Evolutionary conservation across 2,113 vertebrate genomes (phyloP).

Genomic region (Dendrocopos noguchii): DNA sequence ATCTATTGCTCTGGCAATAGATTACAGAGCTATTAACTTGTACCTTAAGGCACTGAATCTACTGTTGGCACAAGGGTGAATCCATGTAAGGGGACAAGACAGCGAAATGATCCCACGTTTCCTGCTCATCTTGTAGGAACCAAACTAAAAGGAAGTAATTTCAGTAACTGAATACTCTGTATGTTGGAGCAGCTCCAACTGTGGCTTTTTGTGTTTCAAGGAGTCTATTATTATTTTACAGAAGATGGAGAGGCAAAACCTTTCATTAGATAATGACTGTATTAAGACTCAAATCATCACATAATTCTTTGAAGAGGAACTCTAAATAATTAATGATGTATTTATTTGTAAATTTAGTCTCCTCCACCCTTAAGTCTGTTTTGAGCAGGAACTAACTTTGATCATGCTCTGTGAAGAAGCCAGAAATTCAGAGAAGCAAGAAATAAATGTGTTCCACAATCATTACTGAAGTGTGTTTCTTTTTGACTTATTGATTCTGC

Average conservation of each 20-base stretch:
- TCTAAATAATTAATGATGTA: neutral
- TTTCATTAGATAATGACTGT: neutral
- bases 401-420: neutral
- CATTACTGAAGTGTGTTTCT: neutral
- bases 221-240: neutral
- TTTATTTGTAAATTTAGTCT: neutral
- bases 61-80: neutral
- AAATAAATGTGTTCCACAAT: neutral
- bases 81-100: neutral
- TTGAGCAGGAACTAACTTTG: neutral
- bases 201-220: neutral
- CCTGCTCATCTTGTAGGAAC: neutral
- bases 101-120: neutral
- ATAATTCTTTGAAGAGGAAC: neutral
- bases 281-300: neutral
- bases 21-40: neutral
- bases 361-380: neutral
- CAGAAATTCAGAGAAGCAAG: neutral
- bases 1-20: slow-evolving; percentile 5
- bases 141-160: slow-evolving; percentile 9
- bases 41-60: neutral
- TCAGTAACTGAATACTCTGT: neutral
- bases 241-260: neutral
- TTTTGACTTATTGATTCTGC: neutral
- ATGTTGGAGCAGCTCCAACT: neutral